Conservation (phyloP, 2,797 vertebrate genomes). For the Leuciscus waleckii region DNA sequence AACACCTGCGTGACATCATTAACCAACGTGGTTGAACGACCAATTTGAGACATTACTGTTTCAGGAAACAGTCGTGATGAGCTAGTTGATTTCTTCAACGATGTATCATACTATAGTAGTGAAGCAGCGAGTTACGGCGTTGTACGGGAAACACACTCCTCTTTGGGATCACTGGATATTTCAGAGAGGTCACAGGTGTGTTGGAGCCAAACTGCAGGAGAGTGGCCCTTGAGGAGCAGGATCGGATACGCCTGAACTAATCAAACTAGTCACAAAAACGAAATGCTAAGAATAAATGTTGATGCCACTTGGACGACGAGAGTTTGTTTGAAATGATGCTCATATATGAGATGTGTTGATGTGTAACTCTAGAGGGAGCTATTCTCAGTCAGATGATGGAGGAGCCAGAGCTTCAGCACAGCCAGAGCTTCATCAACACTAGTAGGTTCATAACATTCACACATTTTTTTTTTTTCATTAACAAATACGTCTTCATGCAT, state of each 20-base stretch:
- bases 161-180: neutral
- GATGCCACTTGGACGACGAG: neutral
- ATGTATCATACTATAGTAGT: rapidly evolving
- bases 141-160: no score
- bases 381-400: constrained; percentile 72
- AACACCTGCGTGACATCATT: no score
- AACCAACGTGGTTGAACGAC: no score
- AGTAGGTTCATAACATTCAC: constrained; percentile 66
- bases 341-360: neutral
- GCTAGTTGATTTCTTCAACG: no score
- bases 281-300: neutral
- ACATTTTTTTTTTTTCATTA: no score
- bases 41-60: no score
- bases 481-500: no score
- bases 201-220: neutral
- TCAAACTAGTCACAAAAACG: neutral
- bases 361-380: constrained; percentile 73
- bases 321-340: neutral
- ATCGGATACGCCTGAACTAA: neutral
- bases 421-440: constrained; percentile 60
- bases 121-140: no score
- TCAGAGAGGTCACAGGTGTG: neutral
- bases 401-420: constrained; percentile 37
- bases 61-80: no score
- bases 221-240: neutral